Conservation (phyloP, 2,888 invertebrate species). For the Ornithoptera alexandrae region DNA sequence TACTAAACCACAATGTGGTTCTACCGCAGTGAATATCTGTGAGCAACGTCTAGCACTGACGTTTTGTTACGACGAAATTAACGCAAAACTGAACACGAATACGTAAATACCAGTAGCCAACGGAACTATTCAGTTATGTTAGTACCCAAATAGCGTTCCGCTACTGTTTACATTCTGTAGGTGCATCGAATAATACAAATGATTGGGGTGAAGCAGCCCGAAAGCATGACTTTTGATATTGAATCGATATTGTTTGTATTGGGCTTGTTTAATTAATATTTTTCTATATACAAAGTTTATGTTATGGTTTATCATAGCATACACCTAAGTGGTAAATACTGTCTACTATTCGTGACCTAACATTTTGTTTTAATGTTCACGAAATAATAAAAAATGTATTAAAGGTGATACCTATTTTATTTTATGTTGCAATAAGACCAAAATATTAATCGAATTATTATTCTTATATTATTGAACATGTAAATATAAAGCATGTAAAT, state of each 20-base stretch:
- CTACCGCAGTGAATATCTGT: constrained; percentile 12
- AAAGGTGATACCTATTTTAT: background rate
- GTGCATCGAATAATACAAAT: background rate
- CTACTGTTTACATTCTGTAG: background rate
- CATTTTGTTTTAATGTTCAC: background rate
- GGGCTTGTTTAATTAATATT: too few relatives aligned
- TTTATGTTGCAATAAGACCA: too few relatives aligned
- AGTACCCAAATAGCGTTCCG: background rate
- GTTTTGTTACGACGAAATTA: constrained; percentile 9
- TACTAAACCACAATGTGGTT: constrained; percentile 15
- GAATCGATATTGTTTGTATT: background rate
- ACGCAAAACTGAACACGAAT: constrained; percentile 14
- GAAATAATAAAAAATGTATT: background rate
- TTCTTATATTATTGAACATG: too few relatives aligned
- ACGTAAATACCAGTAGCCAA: background rate
- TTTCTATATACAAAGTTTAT: background rate
- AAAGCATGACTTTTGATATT: background rate
- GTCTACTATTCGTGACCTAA: background rate
- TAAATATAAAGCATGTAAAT: too few relatives aligned
- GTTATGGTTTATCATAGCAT: background rate
- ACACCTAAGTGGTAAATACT: background rate
- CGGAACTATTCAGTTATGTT: constrained; percentile 3
- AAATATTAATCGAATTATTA: too few relatives aligned
- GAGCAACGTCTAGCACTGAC: constrained; percentile 4
- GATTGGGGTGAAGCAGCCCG: background rate